Evolutionary conservation across 2,113 vertebrate genomes (phyloP).

Genomic region (Rutilus rutilus): DNA sequence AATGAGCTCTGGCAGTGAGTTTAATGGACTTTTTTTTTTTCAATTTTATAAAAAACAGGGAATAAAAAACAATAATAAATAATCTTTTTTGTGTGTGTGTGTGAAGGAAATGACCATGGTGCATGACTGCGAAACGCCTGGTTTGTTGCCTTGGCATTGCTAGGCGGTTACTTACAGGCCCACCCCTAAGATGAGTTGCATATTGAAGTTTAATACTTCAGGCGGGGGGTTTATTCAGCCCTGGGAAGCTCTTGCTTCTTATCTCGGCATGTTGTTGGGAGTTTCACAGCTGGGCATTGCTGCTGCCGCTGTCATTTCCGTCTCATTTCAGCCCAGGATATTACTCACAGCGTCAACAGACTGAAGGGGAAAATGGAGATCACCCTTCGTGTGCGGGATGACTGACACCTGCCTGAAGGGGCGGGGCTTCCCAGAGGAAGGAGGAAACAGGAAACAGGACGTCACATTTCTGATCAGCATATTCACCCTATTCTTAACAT

Average conservation of each 20-base stretch:
- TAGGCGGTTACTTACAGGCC: background rate
- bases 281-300: slow-evolving; percentile 50
- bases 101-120: background rate
- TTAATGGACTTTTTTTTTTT: background rate
- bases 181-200: background rate
- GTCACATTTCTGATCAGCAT: background rate
- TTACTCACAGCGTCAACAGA: slow-evolving; percentile 63
- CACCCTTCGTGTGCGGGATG: slow-evolving; percentile 9
- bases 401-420: slow-evolving; percentile 37
- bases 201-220: background rate
- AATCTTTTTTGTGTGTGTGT: too few species aligned
- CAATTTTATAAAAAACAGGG: background rate
- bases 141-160: background rate
- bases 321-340: slow-evolving; percentile 58
- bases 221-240: slow-evolving; percentile 20
- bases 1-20: background rate
- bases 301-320: slow-evolving; percentile 58
- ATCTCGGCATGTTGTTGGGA: slow-evolving; percentile 60
- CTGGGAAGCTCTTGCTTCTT: slow-evolving; percentile 54
- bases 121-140: background rate
- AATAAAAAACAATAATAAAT: background rate
- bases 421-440: background rate
- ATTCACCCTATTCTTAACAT: too few species aligned
- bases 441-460: slow-evolving; percentile 10
- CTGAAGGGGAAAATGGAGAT: slow-evolving; percentile 33